Base-by-base conservation (phyloP, 1,140 invertebrate species). In the Macrostomum lignano region DNA sequence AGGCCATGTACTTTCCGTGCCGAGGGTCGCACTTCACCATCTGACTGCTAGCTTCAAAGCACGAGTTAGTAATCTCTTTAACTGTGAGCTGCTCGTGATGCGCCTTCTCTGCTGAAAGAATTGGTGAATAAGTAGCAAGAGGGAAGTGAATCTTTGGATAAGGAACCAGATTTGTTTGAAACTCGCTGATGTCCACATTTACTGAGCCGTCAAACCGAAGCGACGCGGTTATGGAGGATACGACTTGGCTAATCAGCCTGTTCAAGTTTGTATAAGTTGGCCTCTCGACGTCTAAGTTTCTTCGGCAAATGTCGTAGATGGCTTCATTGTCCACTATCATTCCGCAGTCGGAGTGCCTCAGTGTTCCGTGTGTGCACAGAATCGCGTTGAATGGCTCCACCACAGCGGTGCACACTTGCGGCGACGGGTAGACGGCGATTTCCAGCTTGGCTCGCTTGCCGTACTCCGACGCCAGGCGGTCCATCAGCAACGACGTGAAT, bases 1-100 rank as follows among this genome's bases (percentile, higher is more conserved):
- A 28, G 10, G 71, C 71, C 72, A 76, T 77, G 65, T 75, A 78
- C 49, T 79, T 78, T 39, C 74, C 75, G 53, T 75, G 70, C 44
- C 73, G 65, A 10, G 74, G 74, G 52, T 78, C 73, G 52, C 75
- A 79, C 57, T 77, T 76, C 11, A 78, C 73, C 74, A 78, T 76
- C 63, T 78, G 74, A 60, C 75, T 79, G 44, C 69, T 68, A 21
- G 73, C 71, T 52, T 77, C 73, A 55, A 79, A 79, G 55, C 73
- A 76, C 10, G 72, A 69, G 51, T 71, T 75, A 46, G 75, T 79
- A 46, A 79, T 77, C 51, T 79, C 74, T 21, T 70, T 67, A n/a
- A 79, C 52, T 7, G 51, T 49, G 29, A 57, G 36, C 41, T 55
- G 52, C 41, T 57, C 52, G 40, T 55, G 51, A 41, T 52, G 53